Conservation (phyloP, 2,888 invertebrate species). For the Stenotaenia linearis region DNA sequence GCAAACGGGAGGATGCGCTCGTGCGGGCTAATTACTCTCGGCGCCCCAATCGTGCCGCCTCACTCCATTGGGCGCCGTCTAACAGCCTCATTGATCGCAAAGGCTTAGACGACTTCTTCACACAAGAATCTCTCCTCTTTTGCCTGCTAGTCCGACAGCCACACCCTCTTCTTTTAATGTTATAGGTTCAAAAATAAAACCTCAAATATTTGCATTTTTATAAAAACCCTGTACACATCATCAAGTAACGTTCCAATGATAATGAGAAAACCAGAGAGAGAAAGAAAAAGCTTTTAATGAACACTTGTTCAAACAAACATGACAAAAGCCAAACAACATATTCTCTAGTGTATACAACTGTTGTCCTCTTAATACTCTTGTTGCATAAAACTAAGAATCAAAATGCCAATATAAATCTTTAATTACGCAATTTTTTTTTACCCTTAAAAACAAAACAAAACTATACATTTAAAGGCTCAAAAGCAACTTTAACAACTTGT, state of each 20-base stretch:
- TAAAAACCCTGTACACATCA: neutral
- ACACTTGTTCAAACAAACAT: neutral
- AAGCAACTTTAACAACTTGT: neutral
- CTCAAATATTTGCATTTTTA: slow-evolving; percentile 30
- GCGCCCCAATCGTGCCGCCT: slow-evolving; percentile 29
- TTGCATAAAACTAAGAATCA: neutral
- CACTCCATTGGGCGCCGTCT: slow-evolving; percentile 31
- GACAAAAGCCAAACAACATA: neutral
- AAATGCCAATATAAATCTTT: neutral
- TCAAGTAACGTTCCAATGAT: neutral
- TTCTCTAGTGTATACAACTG: neutral
- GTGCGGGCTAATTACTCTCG: slow-evolving; percentile 31
- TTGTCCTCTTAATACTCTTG: neutral
- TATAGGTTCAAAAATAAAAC: slow-evolving; percentile 26
- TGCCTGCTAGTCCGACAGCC: neutral
- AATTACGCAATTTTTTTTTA: neutral
- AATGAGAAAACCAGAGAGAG: neutral
- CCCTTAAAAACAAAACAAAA: neutral
- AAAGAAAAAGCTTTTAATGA: neutral
- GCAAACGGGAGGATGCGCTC: slow-evolving; percentile 19
- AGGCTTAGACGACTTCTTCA: neutral
- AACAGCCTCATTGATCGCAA: slow-evolving; percentile 24
- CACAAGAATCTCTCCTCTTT: neutral
- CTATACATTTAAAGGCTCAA: no score
- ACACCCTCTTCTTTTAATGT: neutral